These are phyloP conservation scores for Aplodontia rufa DNA, from an alignment of 2,113 vertebrate genomes.

Conservation along the genomic window DNA sequence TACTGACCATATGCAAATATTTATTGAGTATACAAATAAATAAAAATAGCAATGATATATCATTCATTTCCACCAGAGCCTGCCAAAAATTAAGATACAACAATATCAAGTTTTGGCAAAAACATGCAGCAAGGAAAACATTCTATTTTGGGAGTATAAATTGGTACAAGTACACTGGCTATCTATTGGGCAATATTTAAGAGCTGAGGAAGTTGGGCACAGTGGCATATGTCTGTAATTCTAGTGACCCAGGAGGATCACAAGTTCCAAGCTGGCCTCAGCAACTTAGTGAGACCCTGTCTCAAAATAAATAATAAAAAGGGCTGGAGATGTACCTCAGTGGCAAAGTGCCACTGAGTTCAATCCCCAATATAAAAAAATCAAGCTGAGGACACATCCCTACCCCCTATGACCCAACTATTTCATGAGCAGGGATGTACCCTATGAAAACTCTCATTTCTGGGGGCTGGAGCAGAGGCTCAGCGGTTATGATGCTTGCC, in stretches of 20 bases:
- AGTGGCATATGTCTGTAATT: too few species aligned
- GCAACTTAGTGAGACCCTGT: too few species aligned
- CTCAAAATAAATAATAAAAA: too few species aligned
- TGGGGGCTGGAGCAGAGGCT: too few species aligned
- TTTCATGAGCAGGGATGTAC: too few species aligned
- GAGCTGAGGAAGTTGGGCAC: neutral
- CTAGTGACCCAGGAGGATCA: neutral
- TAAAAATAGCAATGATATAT: neutral
- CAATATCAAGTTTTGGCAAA: slow-evolving; percentile 21
- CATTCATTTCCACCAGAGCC: neutral
- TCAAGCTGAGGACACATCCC: too few species aligned
- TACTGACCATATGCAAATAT: neutral
- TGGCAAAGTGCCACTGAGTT: too few species aligned
- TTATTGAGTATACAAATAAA: slow-evolving; percentile 43
- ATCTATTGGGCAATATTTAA: neutral
- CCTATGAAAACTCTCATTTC: too few species aligned
- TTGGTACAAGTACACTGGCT: neutral
- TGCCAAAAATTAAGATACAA: slow-evolving; percentile 34
- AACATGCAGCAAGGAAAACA: neutral
- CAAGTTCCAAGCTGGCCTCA: neutral
- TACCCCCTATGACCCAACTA: too few species aligned
- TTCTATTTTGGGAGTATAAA: neutral
- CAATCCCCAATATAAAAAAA: too few species aligned
- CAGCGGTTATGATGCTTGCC: too few species aligned
- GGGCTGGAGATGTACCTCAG: too few species aligned